Conservation (phyloP, 2,888 invertebrate genomes). For the Hedychridium roseum region DNA sequence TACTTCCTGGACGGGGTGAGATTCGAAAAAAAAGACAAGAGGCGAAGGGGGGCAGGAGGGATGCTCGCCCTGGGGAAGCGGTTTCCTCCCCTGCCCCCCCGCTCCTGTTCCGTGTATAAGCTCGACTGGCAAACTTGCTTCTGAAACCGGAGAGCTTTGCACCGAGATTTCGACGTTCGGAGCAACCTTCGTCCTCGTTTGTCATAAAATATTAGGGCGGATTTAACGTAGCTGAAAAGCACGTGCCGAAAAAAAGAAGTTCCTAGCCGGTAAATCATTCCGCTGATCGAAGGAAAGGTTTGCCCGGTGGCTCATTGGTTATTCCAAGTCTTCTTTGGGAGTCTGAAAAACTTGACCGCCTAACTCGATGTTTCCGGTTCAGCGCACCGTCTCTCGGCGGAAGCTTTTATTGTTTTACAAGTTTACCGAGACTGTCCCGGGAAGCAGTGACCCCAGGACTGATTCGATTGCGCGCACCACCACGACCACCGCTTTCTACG, state of each 20-base stretch:
- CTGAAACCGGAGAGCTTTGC: too few species aligned
- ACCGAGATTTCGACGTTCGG: too few species aligned
- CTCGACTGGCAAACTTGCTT: too few species aligned
- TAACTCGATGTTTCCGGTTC: slow-evolving; percentile 47
- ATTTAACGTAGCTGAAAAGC: too few species aligned
- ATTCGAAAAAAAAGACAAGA: slow-evolving; percentile 7
- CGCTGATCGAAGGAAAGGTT: too few species aligned
- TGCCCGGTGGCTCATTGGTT: too few species aligned
- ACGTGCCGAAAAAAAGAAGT: too few species aligned
- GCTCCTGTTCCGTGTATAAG: neutral
- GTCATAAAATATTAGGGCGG: too few species aligned
- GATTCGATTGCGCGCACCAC: slow-evolving; percentile 54
- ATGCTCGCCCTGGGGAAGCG: neutral
- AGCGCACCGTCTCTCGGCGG: slow-evolving; percentile 47
- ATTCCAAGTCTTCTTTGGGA: too few species aligned
- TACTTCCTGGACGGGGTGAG: slow-evolving; percentile 55
- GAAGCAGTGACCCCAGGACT: slow-evolving; percentile 25
- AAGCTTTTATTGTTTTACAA: slow-evolving; percentile 64
- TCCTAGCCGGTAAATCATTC: too few species aligned
- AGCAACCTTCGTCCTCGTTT: too few species aligned
- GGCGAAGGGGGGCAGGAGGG: neutral
- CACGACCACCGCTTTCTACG: slow-evolving; percentile 28
- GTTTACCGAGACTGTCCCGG: slow-evolving; percentile 41
- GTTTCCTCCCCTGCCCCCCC: neutral
- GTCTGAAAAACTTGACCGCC: slow-evolving; percentile 18